phyloP scores from a whole-genome alignment of 2,797 vertebrate genomes.

The Amphiprion clarkii region DNA sequence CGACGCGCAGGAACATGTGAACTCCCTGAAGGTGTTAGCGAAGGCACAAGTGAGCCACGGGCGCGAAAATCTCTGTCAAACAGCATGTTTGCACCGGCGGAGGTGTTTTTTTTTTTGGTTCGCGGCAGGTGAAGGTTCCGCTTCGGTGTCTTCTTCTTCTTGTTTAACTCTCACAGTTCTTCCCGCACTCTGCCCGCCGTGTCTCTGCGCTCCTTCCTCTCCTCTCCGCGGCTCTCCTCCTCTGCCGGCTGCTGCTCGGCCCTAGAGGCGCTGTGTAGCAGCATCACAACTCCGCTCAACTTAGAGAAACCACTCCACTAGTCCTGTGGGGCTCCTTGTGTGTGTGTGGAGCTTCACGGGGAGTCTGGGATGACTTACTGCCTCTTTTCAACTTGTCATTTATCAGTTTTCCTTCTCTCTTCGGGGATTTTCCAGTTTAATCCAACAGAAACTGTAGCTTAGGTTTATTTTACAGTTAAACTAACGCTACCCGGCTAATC shows the following conservation, averaged over 20 bases:
- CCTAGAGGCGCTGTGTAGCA: slow-evolving; percentile 67
- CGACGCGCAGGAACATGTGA: slow-evolving; percentile 59
- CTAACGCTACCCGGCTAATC: too few relatives aligned
- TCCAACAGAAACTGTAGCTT: too few relatives aligned
- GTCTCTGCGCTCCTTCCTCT: slow-evolving; percentile 31
- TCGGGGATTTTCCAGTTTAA: too few relatives aligned
- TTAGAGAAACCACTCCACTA: slow-evolving; percentile 38
- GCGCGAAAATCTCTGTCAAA: slow-evolving; percentile 39
- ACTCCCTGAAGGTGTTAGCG: slow-evolving; percentile 62
- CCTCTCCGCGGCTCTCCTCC: slow-evolving; percentile 39
- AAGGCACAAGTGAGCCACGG: slow-evolving; percentile 54
- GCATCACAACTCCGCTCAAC: slow-evolving; percentile 35
- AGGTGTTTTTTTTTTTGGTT: too few relatives aligned
- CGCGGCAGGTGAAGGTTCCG: slow-evolving; percentile 17
- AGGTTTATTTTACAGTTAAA: too few relatives aligned
- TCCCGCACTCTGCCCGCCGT: slow-evolving; percentile 32
- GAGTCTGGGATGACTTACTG: too few relatives aligned
- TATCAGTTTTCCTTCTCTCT: too few relatives aligned
- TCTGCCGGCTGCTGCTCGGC: slow-evolving; percentile 33
- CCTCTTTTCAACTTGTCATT: too few relatives aligned
- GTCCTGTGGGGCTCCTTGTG: slow-evolving; percentile 29
- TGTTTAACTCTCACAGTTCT: slow-evolving; percentile 46
- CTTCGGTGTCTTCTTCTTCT: not conserved
- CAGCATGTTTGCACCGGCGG: slow-evolving; percentile 62
- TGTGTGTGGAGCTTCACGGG: not conserved